These are phyloP conservation scores for Muscicapa comitata DNA, from an alignment of 2,797 vertebrate genomes.

Conservation along the genomic window DNA sequence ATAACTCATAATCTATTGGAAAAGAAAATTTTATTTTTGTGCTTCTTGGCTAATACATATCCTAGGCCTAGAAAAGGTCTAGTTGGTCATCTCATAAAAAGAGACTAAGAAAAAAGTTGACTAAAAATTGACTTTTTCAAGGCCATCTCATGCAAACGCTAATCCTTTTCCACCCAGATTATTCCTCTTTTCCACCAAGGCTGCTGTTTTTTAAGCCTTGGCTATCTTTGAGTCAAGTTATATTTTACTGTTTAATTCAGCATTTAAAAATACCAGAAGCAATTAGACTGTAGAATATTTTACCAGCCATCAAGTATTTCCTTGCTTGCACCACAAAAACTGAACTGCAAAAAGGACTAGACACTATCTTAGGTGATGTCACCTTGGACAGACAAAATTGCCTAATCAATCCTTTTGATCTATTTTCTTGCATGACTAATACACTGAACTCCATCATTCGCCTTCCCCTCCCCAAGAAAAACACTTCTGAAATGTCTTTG, in stretches of 20 bases:
- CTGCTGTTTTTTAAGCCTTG: not conserved
- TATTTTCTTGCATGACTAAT: not conserved
- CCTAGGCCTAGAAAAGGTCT: not conserved
- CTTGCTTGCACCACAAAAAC: not conserved
- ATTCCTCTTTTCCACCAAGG: not conserved
- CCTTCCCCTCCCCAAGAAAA: not conserved
- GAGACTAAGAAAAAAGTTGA: not conserved
- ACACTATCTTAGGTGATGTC: not conserved
- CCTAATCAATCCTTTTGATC: conserved; percentile 5
- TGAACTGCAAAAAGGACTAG: not conserved
- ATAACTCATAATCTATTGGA: not conserved
- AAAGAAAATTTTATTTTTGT: not conserved
- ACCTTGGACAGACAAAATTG: not conserved
- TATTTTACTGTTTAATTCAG: not conserved
- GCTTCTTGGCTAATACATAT: not conserved
- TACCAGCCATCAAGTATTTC: not conserved
- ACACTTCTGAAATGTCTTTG: not conserved
- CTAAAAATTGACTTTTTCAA: not conserved
- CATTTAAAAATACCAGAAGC: not conserved
- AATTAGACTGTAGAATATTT: not conserved
- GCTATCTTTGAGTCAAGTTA: not conserved
- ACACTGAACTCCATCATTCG: not conserved
- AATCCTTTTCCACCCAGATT: not conserved
- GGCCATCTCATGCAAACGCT: accelerated
- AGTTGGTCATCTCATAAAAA: not conserved